phyloP scores from a whole-genome alignment of 2,888 invertebrate genomes.

The Conomelus anceps region DNA sequence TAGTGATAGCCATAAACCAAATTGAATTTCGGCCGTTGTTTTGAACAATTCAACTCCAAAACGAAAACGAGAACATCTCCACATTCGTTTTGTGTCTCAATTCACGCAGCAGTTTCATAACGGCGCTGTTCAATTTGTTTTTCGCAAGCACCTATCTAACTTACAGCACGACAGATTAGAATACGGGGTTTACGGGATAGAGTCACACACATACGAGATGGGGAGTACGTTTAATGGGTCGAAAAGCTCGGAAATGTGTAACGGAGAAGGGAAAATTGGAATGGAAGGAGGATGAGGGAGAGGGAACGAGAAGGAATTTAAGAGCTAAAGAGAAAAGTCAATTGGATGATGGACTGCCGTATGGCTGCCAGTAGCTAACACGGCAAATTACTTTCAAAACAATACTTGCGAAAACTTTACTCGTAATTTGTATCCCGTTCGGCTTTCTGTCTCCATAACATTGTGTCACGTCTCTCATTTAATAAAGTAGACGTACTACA shows the following conservation, averaged over 20 bases:
- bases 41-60: background rate
- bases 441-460: background rate
- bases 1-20: background rate
- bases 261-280: too few species aligned
- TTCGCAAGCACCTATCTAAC: background rate
- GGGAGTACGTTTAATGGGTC: background rate
- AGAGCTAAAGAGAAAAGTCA: background rate
- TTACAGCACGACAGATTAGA: background rate
- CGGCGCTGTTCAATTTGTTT: background rate
- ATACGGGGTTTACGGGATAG: background rate
- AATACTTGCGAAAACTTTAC: background rate
- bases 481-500: background rate
- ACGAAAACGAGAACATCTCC: background rate
- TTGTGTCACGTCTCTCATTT: background rate
- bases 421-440: background rate
- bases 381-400: background rate
- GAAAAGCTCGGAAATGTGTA: background rate
- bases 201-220: background rate
- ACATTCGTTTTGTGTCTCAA: background rate
- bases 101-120: background rate
- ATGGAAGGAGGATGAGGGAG: background rate
- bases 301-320: background rate
- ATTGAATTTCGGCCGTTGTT: background rate
- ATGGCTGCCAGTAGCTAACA: background rate
- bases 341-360: background rate